These are phyloP conservation scores for Bimastos eiseni DNA, from an alignment of 2,888 invertebrate species.

Conservation along the genomic window DNA sequence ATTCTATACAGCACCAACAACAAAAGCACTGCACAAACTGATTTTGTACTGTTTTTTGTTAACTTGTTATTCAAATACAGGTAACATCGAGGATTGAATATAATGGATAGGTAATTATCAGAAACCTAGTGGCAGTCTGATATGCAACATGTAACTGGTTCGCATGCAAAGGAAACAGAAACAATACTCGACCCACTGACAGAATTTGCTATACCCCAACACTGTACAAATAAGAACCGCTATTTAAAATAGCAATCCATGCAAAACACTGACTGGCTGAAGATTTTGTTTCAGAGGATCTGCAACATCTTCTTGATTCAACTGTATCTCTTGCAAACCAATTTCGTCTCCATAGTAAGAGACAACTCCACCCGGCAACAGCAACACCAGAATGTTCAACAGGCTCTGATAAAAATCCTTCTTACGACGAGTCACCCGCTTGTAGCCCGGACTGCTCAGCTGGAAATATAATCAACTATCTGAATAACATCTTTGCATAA, in stretches of 20 bases:
- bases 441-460: constrained; percentile 45
- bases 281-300: constrained; percentile 8
- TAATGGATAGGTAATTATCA: too few relatives aligned
- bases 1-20: not conserved
- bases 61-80: too few relatives aligned
- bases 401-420: constrained; percentile 71
- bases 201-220: not conserved
- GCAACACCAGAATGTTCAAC: constrained; percentile 79
- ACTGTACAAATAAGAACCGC: not conserved
- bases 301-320: not conserved
- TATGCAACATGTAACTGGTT: not conserved
- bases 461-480: not conserved
- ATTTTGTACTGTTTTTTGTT: too few relatives aligned
- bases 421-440: constrained; percentile 65
- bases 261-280: constrained; percentile 26
- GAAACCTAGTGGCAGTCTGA: too few relatives aligned
- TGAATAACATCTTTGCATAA: not conserved
- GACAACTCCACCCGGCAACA: constrained; percentile 82
- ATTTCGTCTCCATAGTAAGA: constrained; percentile 89
- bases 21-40: not conserved
- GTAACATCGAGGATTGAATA: too few relatives aligned
- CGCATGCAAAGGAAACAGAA: not conserved
- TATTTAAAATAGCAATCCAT: not conserved
- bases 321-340: constrained; percentile 71
- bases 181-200: not conserved